Percentiles rank a stretch among this genome's conserved stretches.
Conservation (phyloP, 2,113 vertebrate genomes). For the Podarcis muralis region DNA sequence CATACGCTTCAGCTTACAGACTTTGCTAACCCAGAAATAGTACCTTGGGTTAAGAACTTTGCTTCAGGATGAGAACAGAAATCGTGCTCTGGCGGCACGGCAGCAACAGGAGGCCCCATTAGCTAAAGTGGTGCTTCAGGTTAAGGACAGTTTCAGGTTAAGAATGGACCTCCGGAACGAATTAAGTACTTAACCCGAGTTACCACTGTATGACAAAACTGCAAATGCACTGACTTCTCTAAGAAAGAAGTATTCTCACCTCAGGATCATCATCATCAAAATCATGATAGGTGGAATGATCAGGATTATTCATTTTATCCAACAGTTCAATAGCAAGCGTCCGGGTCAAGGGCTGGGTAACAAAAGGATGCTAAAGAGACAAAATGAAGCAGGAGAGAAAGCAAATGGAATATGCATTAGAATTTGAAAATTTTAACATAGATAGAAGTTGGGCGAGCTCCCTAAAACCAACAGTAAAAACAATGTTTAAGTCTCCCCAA, state of each 20-base stretch:
- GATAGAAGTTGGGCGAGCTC: neutral
- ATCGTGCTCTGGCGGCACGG: too few relatives aligned
- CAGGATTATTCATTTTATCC: slow-evolving; percentile 97
- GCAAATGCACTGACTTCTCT: neutral
- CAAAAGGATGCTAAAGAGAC: slow-evolving; percentile 90
- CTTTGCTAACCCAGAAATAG: too few relatives aligned
- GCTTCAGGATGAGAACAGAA: too few relatives aligned
- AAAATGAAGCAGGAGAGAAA: slow-evolving; percentile 40
- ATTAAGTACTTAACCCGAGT: too few relatives aligned
- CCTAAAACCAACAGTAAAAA: slow-evolving; percentile 2
- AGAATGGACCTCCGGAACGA: too few relatives aligned
- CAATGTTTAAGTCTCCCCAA: neutral
- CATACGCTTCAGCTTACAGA: too few relatives aligned
- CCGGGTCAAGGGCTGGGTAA: slow-evolving; percentile 93
- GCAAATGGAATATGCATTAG: neutral
- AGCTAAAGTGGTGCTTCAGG: too few relatives aligned
- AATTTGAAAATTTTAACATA: slow-evolving; percentile 10
- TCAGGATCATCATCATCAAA: slow-evolving; percentile 97
- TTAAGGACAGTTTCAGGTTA: too few relatives aligned
- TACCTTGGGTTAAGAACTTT: too few relatives aligned
- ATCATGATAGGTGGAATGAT: slow-evolving; percentile 92
- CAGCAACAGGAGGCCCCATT: too few relatives aligned
- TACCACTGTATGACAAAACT: too few relatives aligned
- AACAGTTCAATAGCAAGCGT: slow-evolving; percentile 95
- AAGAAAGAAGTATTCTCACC: slow-evolving; percentile 73